These are phyloP conservation scores for Agrochola lychnidis DNA, from an alignment of 2,888 invertebrate genomes.

Conservation along the genomic window DNA sequence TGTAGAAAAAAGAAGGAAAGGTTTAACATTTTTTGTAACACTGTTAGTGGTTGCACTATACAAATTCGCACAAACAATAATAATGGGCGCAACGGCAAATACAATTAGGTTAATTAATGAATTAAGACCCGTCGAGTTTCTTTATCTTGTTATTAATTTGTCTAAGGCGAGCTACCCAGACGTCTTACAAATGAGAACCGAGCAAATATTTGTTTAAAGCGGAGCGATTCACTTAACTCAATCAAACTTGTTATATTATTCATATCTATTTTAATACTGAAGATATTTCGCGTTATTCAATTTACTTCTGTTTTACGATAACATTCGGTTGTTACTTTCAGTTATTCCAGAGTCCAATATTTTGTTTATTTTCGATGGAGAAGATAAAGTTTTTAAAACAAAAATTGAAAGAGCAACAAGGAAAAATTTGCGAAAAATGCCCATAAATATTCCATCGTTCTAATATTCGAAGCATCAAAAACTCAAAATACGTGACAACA, in stretches of 20 bases:
- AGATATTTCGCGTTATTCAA: slow-evolving; percentile 33
- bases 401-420: background rate
- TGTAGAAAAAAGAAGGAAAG: too few relatives aligned
- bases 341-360: background rate
- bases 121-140: slow-evolving; percentile 89
- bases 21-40: background rate
- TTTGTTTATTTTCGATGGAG: slow-evolving; percentile 24
- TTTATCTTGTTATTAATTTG: slow-evolving; percentile 91
- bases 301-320: slow-evolving; percentile 6
- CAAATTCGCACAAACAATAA: slow-evolving; percentile 81
- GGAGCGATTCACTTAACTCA: slow-evolving; percentile 70
- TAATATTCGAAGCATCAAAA: slow-evolving; percentile 11
- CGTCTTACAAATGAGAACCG: slow-evolving; percentile 87
- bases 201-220: slow-evolving; percentile 83
- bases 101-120: slow-evolving; percentile 91
- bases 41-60: slow-evolving; percentile 47
- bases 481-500: slow-evolving; percentile 55
- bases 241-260: slow-evolving; percentile 69
- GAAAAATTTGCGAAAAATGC: background rate
- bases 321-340: background rate
- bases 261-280: slow-evolving; percentile 54
- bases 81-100: slow-evolving; percentile 87
- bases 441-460: background rate
- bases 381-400: background rate
- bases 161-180: slow-evolving; percentile 84